Conservation (phyloP, 2,797 vertebrate species). For the Arnoldichthys spilopterus region DNA sequence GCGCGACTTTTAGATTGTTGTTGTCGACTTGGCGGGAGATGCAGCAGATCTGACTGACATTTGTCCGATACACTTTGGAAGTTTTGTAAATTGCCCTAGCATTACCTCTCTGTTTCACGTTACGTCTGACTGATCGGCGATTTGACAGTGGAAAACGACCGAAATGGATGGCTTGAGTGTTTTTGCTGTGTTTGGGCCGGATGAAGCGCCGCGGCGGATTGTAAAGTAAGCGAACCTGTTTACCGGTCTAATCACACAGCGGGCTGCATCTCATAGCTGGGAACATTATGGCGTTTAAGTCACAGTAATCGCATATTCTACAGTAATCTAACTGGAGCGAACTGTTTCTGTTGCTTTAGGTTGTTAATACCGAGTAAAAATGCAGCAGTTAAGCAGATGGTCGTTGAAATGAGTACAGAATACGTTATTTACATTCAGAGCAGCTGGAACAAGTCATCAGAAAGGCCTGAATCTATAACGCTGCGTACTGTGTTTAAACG, state of each 20-base stretch:
- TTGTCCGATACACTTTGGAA: not conserved
- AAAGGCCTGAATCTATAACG: no score
- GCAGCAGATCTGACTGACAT: not conserved
- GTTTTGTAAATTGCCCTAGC: not conserved
- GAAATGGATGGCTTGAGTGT: constrained; percentile 76
- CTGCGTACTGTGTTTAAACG: no score
- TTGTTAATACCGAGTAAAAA: not conserved
- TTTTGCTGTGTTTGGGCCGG: constrained; percentile 73
- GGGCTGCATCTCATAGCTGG: no score
- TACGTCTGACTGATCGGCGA: not conserved
- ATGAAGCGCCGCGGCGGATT: constrained; percentile 71
- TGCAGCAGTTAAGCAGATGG: not conserved
- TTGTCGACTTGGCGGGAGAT: constrained; percentile 43
- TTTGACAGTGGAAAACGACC: not conserved
- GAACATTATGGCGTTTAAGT: not conserved
- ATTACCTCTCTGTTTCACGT: not conserved
- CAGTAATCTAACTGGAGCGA: no score
- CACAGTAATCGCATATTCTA: not conserved
- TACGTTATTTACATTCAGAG: no score
- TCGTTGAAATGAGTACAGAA: not conserved
- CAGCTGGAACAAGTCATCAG: no score
- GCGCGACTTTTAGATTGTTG: constrained; percentile 53
- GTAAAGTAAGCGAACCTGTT: constrained; percentile 66
- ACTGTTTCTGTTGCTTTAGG: no score
- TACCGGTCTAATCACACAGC: not conserved